These are phyloP conservation scores for Smithornis capensis DNA, from an alignment of 2,113 vertebrate genomes.

Conservation along the genomic window DNA sequence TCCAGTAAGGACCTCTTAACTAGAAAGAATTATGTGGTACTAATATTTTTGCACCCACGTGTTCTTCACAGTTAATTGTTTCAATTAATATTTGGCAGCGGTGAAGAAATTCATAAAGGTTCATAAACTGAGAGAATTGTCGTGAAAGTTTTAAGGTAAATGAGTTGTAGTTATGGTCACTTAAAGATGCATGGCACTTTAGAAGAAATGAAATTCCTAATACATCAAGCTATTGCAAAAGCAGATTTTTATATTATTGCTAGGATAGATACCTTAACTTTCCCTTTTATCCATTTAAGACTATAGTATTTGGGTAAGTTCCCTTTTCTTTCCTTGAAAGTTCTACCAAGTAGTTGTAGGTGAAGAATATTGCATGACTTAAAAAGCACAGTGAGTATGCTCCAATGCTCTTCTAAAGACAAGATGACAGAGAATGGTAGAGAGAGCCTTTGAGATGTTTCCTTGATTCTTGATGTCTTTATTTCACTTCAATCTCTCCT, in stretches of 20 bases:
- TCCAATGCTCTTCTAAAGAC: too few relatives aligned
- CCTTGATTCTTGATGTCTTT: neutral
- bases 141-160: neutral
- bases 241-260: neutral
- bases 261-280: neutral
- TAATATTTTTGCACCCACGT: constrained; percentile 64
- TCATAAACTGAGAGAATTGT: neutral
- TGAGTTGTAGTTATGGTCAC: neutral
- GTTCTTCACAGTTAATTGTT: constrained; percentile 74
- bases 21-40: constrained; percentile 73
- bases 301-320: neutral
- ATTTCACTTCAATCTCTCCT: neutral
- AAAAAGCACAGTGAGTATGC: neutral
- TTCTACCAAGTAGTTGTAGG: neutral
- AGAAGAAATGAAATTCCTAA: neutral
- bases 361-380: neutral
- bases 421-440: neutral
- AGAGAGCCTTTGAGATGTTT: neutral
- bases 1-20: constrained; percentile 75
- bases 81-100: constrained; percentile 75
- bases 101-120: constrained; percentile 29
- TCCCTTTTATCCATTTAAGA: neutral
- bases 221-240: neutral
- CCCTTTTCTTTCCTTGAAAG: neutral
- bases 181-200: neutral